phyloP scores from a whole-genome alignment of 1,140 invertebrate species.

The Aphelenchoides besseyi region DNA sequence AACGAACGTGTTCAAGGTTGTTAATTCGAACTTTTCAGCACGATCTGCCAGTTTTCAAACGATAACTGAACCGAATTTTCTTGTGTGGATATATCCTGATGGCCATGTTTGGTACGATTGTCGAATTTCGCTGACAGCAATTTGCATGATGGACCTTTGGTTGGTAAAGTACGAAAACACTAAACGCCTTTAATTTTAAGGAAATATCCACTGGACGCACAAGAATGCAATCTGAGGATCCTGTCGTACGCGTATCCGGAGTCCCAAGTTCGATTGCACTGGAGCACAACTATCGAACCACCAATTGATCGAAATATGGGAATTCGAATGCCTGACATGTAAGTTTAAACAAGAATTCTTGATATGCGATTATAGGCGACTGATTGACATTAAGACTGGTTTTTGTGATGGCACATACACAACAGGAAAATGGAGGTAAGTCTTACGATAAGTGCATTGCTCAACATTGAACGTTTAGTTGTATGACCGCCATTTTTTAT shows the following conservation, averaged over 20 bases:
- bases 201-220: slow-evolving; percentile 60
- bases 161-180: no score
- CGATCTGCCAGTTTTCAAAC: slow-evolving; percentile 54
- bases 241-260: slow-evolving; percentile 60
- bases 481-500: slow-evolving; percentile 58
- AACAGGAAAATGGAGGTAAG: slow-evolving; percentile 51
- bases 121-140: slow-evolving; percentile 52
- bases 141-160: slow-evolving; percentile 61
- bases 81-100: slow-evolving; percentile 61
- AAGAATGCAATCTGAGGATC: slow-evolving; percentile 55
- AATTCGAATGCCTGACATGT: slow-evolving; percentile 61
- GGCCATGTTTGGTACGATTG: slow-evolving; percentile 60
- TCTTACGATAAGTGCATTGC: no score
- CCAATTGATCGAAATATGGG: slow-evolving; percentile 59
- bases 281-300: slow-evolving; percentile 52
- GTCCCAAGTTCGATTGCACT: slow-evolving; percentile 50
- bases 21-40: slow-evolving; percentile 52
- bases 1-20: neutral
- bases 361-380: no score
- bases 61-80: slow-evolving; percentile 60
- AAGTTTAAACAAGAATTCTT: slow-evolving; percentile 14
- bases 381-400: slow-evolving; percentile 55
- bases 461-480: slow-evolving; percentile 56
- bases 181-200: no score
- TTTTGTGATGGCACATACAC: slow-evolving; percentile 60